These are phyloP conservation scores for Coracopsis vasa DNA, from an alignment of 2,113 vertebrate species.

Conservation along the genomic window DNA sequence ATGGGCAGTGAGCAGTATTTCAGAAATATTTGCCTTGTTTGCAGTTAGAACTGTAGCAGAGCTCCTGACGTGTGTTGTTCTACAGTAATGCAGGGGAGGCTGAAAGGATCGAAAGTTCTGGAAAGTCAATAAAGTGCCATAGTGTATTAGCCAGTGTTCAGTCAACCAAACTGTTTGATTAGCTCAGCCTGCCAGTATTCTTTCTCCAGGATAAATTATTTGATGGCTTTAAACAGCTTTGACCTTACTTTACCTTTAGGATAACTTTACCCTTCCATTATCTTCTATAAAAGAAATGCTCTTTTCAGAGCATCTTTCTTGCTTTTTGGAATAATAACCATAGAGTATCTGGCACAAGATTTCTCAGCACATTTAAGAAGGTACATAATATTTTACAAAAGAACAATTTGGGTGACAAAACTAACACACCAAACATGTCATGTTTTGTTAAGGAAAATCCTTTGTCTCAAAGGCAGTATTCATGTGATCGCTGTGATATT, in stretches of 20 bases:
- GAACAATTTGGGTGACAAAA: not conserved
- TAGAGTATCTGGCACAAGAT: not conserved
- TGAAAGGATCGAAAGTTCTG: not conserved
- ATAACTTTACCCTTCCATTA: not conserved
- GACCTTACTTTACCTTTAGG: conserved; percentile 11
- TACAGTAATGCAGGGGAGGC: not conserved
- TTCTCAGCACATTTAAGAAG: not conserved
- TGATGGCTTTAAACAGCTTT: not conserved
- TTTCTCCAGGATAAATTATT: conserved; percentile 12
- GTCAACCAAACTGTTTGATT: not conserved
- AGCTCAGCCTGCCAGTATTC: not conserved
- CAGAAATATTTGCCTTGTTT: not conserved
- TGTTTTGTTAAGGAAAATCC: not conserved
- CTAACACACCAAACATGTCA: not conserved
- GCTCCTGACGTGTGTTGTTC: not conserved
- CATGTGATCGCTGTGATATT: not conserved
- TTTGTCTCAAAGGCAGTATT: not conserved
- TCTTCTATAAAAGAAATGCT: not conserved
- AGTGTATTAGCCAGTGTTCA: not conserved
- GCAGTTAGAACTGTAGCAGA: not conserved
- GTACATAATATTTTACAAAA: not conserved
- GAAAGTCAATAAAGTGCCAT: not conserved
- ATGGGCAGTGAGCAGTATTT: not conserved
- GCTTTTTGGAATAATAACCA: not conserved
- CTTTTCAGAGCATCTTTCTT: not conserved